Evolutionary conservation across 2,888 invertebrate species (phyloP).

Genomic region (Catocala fraxini): DNA sequence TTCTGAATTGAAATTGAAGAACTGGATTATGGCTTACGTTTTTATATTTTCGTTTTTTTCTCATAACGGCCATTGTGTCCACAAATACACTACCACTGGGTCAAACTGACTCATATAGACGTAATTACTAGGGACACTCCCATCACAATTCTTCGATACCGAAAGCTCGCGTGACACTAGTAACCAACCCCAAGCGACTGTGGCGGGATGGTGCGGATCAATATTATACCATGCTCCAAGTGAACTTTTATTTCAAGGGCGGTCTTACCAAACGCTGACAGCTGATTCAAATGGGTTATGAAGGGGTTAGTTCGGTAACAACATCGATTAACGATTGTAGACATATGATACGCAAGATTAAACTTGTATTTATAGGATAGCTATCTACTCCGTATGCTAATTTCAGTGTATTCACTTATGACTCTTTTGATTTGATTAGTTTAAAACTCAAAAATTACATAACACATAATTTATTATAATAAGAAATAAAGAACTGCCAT

Average conservation of each 20-base stretch:
- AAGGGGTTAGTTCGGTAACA: constrained; percentile 24
- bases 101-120: constrained; percentile 37
- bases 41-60: constrained; percentile 45
- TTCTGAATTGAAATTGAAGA: constrained; percentile 2
- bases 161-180: constrained; percentile 74
- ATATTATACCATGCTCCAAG: constrained; percentile 60
- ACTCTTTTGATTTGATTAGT: no score
- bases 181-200: constrained; percentile 51
- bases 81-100: constrained; percentile 27
- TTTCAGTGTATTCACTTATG: no score
- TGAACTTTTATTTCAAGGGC: constrained; percentile 67
- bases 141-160: constrained; percentile 62
- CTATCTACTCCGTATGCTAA: no score
- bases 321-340: constrained; percentile 24
- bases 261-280: constrained; percentile 32
- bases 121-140: constrained; percentile 59
- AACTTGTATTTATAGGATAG: no score
- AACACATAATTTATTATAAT: no score
- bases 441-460: no score
- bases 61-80: constrained; percentile 57
- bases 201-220: constrained; percentile 64
- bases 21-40: constrained; percentile 46
- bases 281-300: constrained; percentile 41
- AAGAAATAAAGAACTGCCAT: no score
- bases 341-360: neutral